Base-by-base conservation (phyloP, 92 coral and sea anemone genomes). In the Bergia puertoricense region DNA sequence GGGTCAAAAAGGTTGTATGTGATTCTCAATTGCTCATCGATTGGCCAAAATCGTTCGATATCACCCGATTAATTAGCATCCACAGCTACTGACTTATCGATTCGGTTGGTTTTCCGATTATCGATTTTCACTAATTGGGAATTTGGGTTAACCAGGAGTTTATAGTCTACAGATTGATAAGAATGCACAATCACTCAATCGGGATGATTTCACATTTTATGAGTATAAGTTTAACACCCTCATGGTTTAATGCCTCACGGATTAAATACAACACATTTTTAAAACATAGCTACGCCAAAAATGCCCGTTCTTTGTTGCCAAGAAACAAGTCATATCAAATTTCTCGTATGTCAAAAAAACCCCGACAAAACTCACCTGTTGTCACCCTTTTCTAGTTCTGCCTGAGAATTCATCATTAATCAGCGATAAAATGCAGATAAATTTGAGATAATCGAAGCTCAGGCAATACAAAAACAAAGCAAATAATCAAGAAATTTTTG, bases 341-440 rank as follows among this genome's bases (percentile, higher is more conserved):
- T 48, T 0, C 30, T 30, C 30, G 30, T 30, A 30, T 30, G 57
- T 66, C 74, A 82, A 83, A 76, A 82, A 68, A 82, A 82, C 86
- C 50, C 50, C 50, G 50, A 46, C 44, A 14, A 62, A 62, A 2
- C 23, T 6, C 72, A 84, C 86, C 38, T 82, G 59, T 50, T 42
- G 43, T 82, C 77, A 36, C 86, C 86, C 45, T 48, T 43, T 7
- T 80, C 85, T 8, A 84, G 65, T 9, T 84, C 87, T 54, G 87
- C 42, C 67, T 84, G 87, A 6, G 87, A 84, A 84, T 39, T 84
- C 87, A 84, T 84, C 66, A 45, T 69, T 83, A 2, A 68, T 37
- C 36, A 8, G 30, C 40, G 56, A 7, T 42, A 22, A n/a, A 72
- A n/a, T 69, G 8, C 14, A 6, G 13, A 46, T 72, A 3, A 51